Conservation (phyloP, 1,140 invertebrate species). For the Drosophila santomea region DNA sequence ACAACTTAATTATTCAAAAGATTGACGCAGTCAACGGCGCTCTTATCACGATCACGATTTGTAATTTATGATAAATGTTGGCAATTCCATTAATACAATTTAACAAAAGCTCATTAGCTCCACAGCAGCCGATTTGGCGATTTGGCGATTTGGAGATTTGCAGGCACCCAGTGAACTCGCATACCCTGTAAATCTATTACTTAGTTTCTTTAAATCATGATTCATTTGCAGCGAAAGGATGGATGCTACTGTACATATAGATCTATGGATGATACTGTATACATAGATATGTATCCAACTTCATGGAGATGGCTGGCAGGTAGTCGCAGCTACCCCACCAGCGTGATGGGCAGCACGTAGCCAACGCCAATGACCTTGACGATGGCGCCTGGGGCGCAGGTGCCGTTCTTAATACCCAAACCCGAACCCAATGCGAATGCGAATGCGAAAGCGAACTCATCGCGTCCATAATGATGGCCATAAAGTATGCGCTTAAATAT, state of each 20-base stretch:
- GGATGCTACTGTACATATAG: no score
- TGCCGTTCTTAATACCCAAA: slow-evolving; percentile 56
- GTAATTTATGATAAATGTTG: slow-evolving; percentile 82
- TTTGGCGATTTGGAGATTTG: background rate
- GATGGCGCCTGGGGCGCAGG: slow-evolving; percentile 58
- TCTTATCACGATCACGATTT: slow-evolving; percentile 80
- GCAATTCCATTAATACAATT: slow-evolving; percentile 83
- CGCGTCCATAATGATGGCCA: slow-evolving; percentile 49
- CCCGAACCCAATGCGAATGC: no score
- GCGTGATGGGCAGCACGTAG: background rate
- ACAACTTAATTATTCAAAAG: slow-evolving; percentile 79
- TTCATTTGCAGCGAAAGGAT: no score
- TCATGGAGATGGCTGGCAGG: no score
- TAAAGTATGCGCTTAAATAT: slow-evolving; percentile 60
- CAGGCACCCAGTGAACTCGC: slow-evolving; percentile 15
- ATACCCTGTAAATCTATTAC: slow-evolving; percentile 1
- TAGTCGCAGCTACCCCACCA: background rate
- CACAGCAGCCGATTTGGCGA: slow-evolving; percentile 48
- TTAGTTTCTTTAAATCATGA: no score
- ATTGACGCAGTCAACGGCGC: slow-evolving; percentile 45
- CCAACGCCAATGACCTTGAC: slow-evolving; percentile 37
- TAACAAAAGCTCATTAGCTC: slow-evolving; percentile 78
- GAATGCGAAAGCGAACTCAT: slow-evolving; percentile 31
- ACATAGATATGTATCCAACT: background rate
- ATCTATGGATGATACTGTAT: no score